Percentiles rank a stretch among this genome's conserved stretches.
Conservation (phyloP, 2,797 vertebrate species). For the Pantherophis alleghaniensis region DNA sequence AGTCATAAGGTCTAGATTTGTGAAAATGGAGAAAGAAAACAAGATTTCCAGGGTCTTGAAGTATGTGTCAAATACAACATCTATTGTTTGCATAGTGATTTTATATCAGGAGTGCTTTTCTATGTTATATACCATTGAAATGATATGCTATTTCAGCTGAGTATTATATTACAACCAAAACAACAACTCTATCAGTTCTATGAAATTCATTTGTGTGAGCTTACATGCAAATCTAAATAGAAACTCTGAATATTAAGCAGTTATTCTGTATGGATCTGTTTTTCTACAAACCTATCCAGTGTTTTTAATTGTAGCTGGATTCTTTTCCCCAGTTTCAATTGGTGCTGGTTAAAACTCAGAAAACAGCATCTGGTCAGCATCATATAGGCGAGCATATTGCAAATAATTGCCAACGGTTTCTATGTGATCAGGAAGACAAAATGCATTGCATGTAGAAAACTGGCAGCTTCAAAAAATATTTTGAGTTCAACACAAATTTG, state of each 20-base stretch:
- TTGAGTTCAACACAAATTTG: neutral
- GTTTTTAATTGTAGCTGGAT: slow-evolving; percentile 12
- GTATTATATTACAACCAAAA: neutral
- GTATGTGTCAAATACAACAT: neutral
- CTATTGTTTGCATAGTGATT: neutral
- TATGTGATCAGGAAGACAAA: neutral
- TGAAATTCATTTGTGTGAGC: slow-evolving; percentile 27
- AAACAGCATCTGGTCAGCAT: slow-evolving; percentile 20
- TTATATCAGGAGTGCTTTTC: neutral
- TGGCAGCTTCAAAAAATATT: slow-evolving; percentile 6
- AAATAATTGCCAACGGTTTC: slow-evolving; percentile 35
- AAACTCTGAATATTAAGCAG: neutral
- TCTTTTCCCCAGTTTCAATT: slow-evolving; percentile 35
- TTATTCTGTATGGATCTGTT: neutral
- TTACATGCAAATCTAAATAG: neutral
- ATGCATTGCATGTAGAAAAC: neutral
- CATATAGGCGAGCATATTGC: neutral
- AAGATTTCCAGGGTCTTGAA: neutral
- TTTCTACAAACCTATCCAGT: neutral
- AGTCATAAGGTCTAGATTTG: neutral
- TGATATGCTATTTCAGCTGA: neutral
- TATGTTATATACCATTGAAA: neutral
- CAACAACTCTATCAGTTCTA: slow-evolving; percentile 1
- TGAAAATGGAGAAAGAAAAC: neutral
- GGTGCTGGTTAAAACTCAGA: slow-evolving; percentile 22